Evolutionary conservation across 2,113 vertebrate species (phyloP), one percentile per base, ranked within the genome.

Genomic region (Rana temporaria): DNA sequence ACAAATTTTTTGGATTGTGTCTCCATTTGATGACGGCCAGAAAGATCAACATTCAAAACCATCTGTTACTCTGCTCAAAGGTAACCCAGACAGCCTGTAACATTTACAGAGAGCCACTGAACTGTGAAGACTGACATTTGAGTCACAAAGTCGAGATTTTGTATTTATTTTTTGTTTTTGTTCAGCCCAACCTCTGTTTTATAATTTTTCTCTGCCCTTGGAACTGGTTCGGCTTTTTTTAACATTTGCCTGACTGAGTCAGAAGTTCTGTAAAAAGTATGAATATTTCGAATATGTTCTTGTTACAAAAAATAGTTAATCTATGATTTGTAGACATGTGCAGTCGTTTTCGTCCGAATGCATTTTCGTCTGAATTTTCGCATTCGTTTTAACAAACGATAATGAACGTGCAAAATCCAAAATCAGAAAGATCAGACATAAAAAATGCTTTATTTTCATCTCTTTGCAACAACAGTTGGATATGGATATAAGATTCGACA

Each of bases 91-190:
- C 82, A 86, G 62, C 63, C 0, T 32, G 64, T 67, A 85, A 76
- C 78, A 84, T 84, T 86, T 84, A 42, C 81, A 88, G 87, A 22
- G 85, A 86, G 48, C 88, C 86, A 34, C 14, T 90, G 60, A 87
- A 85, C 81, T 87, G 76, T 85, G 80, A 90, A 85, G 82, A 59
- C 6, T 90, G 88, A 85, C 79, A 87, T 89, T 91, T 89, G 67
- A 85, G 60, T 91, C 84, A 84, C 86, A 87, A 88, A 90, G 87
- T 86, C 68, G 82, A 86, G n/a, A n/a, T n/a, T n/a, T n/a, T n/a
- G n/a, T n/a, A n/a, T n/a, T 84, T 82, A 89, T 88, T 88, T 68
- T 87, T 91, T 84, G 90, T 82, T 89, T 88, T 87, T 68, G 87
- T 91, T 84, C 90, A 81, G 89, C 88, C 82, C 84, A 89, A 89